These are phyloP conservation scores for Chymomyza fuscimana DNA, from an alignment of 2,888 invertebrate species.

Conservation along the genomic window DNA sequence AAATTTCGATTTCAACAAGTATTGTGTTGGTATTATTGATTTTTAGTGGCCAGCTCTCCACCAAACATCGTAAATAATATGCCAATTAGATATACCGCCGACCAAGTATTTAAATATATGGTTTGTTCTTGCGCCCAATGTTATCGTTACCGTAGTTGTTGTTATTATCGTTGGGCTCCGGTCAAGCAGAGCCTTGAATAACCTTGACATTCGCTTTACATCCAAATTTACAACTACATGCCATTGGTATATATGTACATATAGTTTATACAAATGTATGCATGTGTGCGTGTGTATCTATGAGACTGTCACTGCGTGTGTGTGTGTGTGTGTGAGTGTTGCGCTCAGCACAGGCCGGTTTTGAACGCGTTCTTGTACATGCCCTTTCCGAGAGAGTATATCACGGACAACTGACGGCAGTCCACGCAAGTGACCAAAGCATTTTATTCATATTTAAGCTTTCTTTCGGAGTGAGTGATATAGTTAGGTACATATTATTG, in stretches of 20 bases:
- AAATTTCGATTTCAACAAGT: neutral
- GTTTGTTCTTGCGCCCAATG: slow-evolving; percentile 19
- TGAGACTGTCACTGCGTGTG: neutral
- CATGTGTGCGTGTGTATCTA: no score
- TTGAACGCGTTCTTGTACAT: no score
- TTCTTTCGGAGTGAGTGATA: no score
- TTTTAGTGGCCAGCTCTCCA: neutral
- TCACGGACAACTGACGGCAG: no score
- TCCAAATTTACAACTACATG: slow-evolving; percentile 51
- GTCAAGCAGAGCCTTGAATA: slow-evolving; percentile 28
- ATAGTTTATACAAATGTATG: no score
- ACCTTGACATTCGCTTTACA: slow-evolving; percentile 64
- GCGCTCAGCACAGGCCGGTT: no score
- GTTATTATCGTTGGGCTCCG: slow-evolving; percentile 18
- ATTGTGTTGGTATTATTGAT: neutral
- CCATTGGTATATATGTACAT: slow-evolving; percentile 18
- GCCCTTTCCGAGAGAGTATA: no score
- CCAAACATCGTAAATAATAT: slow-evolving; percentile 36
- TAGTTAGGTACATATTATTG: no score
- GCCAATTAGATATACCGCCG: slow-evolving; percentile 33
- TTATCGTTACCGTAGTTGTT: slow-evolving; percentile 11
- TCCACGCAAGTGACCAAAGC: no score
- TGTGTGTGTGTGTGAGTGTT: neutral
- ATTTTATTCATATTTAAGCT: no score
- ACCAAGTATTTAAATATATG: neutral